A percentile compares a stretch with the other conserved stretches of the same genome.
These are phyloP conservation scores for Priocnemis perturbator DNA, from an alignment of 2,888 invertebrate species.

Conservation along the genomic window DNA sequence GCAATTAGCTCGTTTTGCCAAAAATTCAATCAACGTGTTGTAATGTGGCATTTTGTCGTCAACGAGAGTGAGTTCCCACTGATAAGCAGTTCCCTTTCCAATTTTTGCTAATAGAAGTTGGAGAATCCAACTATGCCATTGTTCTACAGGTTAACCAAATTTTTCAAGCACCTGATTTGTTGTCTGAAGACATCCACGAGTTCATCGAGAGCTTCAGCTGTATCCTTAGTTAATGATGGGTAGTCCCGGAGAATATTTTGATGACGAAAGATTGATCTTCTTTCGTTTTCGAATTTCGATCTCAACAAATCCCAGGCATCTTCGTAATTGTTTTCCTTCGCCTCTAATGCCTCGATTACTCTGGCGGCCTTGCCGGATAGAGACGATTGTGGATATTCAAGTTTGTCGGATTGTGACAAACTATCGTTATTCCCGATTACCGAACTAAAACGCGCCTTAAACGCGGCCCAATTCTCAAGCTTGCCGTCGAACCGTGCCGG, in stretches of 20 bases:
- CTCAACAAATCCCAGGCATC: not conserved
- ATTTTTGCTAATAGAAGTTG: no score
- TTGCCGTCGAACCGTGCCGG: no score
- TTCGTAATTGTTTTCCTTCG: not conserved
- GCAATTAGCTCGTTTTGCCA: no score
- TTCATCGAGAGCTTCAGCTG: not conserved
- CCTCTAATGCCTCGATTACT: not conserved
- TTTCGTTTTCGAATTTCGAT: not conserved
- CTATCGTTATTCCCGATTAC: no score
- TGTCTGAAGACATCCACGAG: not conserved
- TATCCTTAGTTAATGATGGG: not conserved
- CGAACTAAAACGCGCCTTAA: no score
- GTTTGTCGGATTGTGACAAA: not conserved
- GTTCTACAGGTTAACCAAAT: not conserved
- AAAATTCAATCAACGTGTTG: no score
- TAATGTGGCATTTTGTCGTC: no score
- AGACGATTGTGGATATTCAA: not conserved
- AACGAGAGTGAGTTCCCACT: no score
- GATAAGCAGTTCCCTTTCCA: no score
- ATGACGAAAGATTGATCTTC: not conserved
- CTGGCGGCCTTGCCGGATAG: not conserved
- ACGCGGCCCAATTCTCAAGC: no score
- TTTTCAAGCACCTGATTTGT: not conserved
- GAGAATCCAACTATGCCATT: not conserved
- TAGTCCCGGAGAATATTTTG: not conserved